Evolutionary conservation across 1,140 invertebrate genomes (phyloP).

Genomic region (Trichonephila clavipes): DNA sequence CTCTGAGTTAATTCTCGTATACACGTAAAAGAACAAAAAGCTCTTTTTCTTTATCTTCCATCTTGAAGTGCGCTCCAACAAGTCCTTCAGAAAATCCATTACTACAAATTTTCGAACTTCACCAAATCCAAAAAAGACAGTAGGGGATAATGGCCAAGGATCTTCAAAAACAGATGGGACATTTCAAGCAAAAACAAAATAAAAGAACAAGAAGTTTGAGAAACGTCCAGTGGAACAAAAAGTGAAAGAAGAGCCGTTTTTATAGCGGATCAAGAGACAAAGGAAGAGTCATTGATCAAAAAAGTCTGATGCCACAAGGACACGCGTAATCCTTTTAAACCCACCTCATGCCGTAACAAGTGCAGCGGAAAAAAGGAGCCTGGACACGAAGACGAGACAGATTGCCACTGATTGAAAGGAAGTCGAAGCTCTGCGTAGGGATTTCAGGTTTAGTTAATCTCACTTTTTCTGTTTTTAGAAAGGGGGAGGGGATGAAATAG

Average conservation of each 20-base stretch:
- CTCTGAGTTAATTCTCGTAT: background rate
- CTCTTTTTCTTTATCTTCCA: background rate
- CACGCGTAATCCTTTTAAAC: slow-evolving; percentile 71
- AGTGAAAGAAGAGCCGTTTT: slow-evolving; percentile 33
- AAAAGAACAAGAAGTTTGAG: background rate
- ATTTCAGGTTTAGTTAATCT: slow-evolving; percentile 68
- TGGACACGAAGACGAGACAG: slow-evolving; percentile 51
- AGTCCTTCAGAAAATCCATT: slow-evolving; percentile 4
- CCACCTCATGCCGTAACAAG: slow-evolving; percentile 42
- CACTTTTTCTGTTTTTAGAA: slow-evolving; percentile 42
- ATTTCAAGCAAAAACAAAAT: background rate
- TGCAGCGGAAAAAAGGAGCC: slow-evolving; percentile 31
- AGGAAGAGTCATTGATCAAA: slow-evolving; percentile 42
- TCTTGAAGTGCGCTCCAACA: background rate
- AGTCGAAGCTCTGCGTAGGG: background rate
- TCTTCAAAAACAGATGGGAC: background rate
- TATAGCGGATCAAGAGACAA: slow-evolving; percentile 52
- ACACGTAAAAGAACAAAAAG: background rate
- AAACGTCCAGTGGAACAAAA: background rate
- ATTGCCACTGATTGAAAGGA: slow-evolving; percentile 46
- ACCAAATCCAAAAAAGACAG: background rate
- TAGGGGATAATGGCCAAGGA: background rate
- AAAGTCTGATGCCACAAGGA: slow-evolving; percentile 48
- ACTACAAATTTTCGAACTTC: slow-evolving; percentile 23
- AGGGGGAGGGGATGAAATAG: background rate